phyloP scores from a whole-genome alignment of 2,113 vertebrate species.

The Mobula birostris region DNA sequence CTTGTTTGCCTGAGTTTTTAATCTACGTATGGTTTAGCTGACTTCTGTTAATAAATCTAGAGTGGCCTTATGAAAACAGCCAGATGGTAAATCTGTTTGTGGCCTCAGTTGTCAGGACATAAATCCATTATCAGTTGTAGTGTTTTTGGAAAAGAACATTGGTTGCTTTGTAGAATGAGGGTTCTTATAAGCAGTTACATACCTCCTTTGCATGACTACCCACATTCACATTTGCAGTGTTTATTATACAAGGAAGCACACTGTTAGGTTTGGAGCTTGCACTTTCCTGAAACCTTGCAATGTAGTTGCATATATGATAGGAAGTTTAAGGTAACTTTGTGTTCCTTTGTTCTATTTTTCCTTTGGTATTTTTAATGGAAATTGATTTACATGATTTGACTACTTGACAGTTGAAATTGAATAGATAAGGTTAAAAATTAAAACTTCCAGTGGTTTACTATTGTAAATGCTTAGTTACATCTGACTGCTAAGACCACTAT shows the following conservation, averaged over 20 bases:
- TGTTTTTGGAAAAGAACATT: neutral
- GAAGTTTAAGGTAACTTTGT: neutral
- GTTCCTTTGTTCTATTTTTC: neutral
- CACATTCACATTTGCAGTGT: neutral
- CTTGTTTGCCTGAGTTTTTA: slow-evolving; percentile 12
- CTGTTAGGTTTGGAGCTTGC: neutral
- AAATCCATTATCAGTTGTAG: too few relatives aligned
- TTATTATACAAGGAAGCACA: neutral
- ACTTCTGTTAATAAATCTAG: slow-evolving; percentile 30
- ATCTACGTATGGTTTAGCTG: slow-evolving; percentile 12
- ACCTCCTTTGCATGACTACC: neutral
- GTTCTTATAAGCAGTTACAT: neutral
- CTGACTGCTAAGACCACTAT: neutral
- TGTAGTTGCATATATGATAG: neutral
- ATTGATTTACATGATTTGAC: neutral
- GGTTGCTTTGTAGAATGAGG: neutral
- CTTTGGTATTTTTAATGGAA: neutral
- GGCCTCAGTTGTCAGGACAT: neutral
- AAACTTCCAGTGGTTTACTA: neutral
- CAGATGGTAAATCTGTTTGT: neutral
- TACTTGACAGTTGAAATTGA: neutral
- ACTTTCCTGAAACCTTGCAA: neutral
- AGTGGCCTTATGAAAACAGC: slow-evolving; percentile 30
- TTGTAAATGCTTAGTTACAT: neutral
- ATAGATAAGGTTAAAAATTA: neutral